Conservation (phyloP, 2,113 vertebrate genomes). For the Tragelaphus scriptus region DNA sequence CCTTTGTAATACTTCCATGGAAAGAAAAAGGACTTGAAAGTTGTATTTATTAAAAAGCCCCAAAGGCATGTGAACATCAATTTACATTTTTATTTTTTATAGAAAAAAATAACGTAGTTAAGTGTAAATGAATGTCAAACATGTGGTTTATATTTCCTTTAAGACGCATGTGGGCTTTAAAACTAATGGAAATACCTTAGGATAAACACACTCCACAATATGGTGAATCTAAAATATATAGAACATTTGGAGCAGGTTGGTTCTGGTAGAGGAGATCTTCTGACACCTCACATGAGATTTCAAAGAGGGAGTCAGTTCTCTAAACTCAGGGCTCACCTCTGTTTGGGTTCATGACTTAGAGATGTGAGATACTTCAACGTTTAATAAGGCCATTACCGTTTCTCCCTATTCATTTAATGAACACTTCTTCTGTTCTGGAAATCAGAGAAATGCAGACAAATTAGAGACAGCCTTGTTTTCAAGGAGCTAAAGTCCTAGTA, state of each 20-base stretch:
- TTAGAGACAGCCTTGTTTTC: background rate
- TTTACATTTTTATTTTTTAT: slow-evolving; percentile 65
- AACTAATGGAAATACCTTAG: slow-evolving; percentile 41
- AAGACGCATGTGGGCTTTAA: slow-evolving; percentile 38
- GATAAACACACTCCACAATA: background rate
- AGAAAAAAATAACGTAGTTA: slow-evolving; percentile 34
- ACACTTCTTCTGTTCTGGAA: background rate
- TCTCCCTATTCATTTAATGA: background rate
- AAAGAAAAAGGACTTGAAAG: slow-evolving; percentile 50
- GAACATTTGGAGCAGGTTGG: background rate
- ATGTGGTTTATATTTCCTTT: slow-evolving; percentile 61
- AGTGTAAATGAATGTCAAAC: slow-evolving; percentile 70
- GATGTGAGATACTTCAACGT: background rate
- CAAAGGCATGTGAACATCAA: slow-evolving; percentile 62
- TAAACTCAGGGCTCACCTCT: background rate
- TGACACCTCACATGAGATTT: background rate
- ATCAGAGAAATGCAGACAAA: background rate
- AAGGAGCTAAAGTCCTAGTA: background rate
- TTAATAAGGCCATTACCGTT: background rate
- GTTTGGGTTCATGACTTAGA: background rate
- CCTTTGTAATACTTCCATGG: slow-evolving; percentile 63
- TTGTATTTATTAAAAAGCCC: slow-evolving; percentile 63
- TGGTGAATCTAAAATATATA: background rate
- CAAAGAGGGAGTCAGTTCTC: background rate
- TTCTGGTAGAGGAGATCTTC: background rate